Evolutionary conservation across 2,888 invertebrate genomes (phyloP), one percentile per base, ranked within the genome.

Genomic region (Acanthosepion pharaonis): DNA sequence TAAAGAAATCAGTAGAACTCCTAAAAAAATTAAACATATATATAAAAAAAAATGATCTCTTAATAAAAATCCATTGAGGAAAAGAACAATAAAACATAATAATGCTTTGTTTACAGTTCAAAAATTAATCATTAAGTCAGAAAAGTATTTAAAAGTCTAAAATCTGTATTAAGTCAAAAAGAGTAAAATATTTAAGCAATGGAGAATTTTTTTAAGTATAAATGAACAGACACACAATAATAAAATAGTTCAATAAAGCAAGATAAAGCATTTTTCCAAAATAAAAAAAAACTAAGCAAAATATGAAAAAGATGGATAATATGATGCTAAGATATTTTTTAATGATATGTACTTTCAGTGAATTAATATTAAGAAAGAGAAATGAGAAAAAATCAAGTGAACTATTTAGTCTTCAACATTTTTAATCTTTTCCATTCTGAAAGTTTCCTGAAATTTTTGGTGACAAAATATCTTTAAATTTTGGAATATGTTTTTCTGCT

Each of bases 101-200:
- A 23, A 59, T n/a, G n/a, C n/a, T 78, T 78, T 78, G 78, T 78
- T 78, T 78, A 15, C n/a, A 15, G 11, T 78, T 15, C n/a, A n/a
- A n/a, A 78, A 78, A 33, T 78, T n/a, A 78, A n/a, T 15, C n/a
- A 78, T n/a, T 78, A 78, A 78, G 33, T n/a, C 78, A 33, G 78
- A 78, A 78, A 78, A n/a, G 78, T 78, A 78, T 78, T 78, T 78
- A 78, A n/a, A 78, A 78, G n/a, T 78, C 78, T 78, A 33, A n/a
- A 78, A 78, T n/a, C 11, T 78, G n/a, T 78, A 78, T 78, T 78
- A 78, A 78, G 11, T 33, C 78, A 78, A 33, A 78, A n/a, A n/a
- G 11, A 78, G n/a, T 78, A 78, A n/a, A 78, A 78, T 3, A 78
- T 78, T 78, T n/a, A 23, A 78, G 78, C 78, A 11, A n/a, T 1